A percentile compares a stretch with the other conserved stretches of the same genome.
Evolutionary conservation across 2,113 vertebrate genomes (phyloP).

Genomic region (Peucedramus taeniatus): DNA sequence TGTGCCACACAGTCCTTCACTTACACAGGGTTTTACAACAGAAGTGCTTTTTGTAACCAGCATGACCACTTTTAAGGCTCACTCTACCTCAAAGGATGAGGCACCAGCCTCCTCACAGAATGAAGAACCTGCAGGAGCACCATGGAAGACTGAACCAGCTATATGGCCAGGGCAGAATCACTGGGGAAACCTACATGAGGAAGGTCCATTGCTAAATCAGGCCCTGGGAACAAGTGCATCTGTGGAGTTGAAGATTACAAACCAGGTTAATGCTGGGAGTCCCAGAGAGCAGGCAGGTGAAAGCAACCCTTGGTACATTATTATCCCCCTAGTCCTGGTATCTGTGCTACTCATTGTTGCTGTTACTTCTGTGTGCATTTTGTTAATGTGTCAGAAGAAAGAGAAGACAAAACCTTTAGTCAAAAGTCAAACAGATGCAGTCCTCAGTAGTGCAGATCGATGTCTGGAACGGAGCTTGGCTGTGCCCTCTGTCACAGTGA

Average conservation of each 20-base stretch:
- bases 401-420: slow-evolving; percentile 69
- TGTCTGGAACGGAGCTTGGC: slow-evolving; percentile 69
- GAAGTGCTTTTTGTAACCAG: slow-evolving; percentile 50
- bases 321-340: slow-evolving; percentile 71
- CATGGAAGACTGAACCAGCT: slow-evolving; percentile 63
- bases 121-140: slow-evolving; percentile 25
- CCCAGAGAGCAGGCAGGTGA: slow-evolving; percentile 67
- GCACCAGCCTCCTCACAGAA: background rate
- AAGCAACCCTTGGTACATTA: slow-evolving; percentile 69
- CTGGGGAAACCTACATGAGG: slow-evolving; percentile 68
- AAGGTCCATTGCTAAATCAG: slow-evolving; percentile 36
- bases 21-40: slow-evolving; percentile 50
- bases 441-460: slow-evolving; percentile 11
- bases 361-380: slow-evolving; percentile 67
- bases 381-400: slow-evolving; percentile 67
- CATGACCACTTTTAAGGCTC: background rate
- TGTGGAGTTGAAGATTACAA: slow-evolving; percentile 44
- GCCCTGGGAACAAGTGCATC: slow-evolving; percentile 53
- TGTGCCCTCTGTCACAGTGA: slow-evolving; percentile 82
- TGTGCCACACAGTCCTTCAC: slow-evolving; percentile 64
- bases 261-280: slow-evolving; percentile 55
- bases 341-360: slow-evolving; percentile 75
- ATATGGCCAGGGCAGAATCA: slow-evolving; percentile 63
- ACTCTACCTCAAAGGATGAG: slow-evolving; percentile 18
- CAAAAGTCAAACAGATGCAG: background rate